phyloP scores from a whole-genome alignment of 2,797 vertebrate genomes.

The Chiloscyllium punctatum region DNA sequence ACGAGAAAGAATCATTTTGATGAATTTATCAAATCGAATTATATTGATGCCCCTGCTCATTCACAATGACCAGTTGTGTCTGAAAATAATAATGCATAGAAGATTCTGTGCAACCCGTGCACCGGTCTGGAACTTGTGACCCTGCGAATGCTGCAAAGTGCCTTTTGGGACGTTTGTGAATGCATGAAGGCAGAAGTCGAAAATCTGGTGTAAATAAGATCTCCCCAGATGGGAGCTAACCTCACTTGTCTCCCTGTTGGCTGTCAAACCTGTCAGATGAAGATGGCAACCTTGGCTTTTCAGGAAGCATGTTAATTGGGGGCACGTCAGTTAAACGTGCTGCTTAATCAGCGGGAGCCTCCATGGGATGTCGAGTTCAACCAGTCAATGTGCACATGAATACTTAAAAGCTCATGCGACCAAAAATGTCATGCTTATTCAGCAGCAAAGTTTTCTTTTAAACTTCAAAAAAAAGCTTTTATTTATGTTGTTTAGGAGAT shows the following conservation, averaged over 20 bases:
- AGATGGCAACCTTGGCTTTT: not conserved
- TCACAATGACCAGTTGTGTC: not conserved
- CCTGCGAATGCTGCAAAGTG: not conserved
- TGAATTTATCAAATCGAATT: not conserved
- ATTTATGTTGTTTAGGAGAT: not conserved
- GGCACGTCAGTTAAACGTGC: not conserved
- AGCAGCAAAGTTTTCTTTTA: not conserved
- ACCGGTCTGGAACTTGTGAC: not conserved
- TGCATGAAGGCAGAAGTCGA: not conserved
- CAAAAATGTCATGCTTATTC: not conserved
- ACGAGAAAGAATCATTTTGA: not conserved
- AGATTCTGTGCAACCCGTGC: not conserved
- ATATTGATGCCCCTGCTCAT: not conserved
- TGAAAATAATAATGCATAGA: not conserved
- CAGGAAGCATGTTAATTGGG: constrained; percentile 15
- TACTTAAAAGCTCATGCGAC: not conserved
- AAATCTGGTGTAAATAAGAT: not conserved
- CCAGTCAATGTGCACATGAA: not conserved
- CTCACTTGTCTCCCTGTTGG: not conserved
- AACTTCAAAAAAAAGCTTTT: not conserved
- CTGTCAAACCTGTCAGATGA: constrained; percentile 34
- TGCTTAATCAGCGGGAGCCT: not conserved
- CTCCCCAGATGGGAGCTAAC: constrained; percentile 9
- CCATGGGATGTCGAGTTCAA: not conserved
- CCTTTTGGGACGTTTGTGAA: not conserved